Evolutionary conservation across 2,797 vertebrate species (phyloP), one percentile per base, ranked within the genome.

Genomic region (Acropternis orthonyx): DNA sequence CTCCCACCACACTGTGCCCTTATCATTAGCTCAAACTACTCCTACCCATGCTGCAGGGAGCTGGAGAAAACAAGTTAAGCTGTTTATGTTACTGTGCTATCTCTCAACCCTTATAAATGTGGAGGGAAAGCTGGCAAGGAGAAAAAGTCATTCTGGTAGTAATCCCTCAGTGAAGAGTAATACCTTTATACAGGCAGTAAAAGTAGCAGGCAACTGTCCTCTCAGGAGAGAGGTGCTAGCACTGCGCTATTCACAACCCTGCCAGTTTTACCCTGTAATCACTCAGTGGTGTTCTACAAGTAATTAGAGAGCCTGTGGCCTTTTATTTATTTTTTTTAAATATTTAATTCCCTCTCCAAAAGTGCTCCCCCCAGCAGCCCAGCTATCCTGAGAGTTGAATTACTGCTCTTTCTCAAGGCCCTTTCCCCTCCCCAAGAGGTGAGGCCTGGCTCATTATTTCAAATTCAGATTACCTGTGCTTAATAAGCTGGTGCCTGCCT

Each of bases 321-420:
- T 75, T 71, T 61, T 44, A 63, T 36, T 87, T n/a, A n/a, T n/a
- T n/a, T 91, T 78, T 94, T 90, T 93, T 89, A 36, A 86, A 92
- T 88, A 95, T 82, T 95, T 83, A 66, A 89, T 88, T 78, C 6
- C 8, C 13, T 73, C 37, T 19, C 36, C 15, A 37, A 20, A 49
- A 20, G 32, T 19, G 41, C n/a, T 81, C 41, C 82, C 36, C 20
- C 14, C 46, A 84, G 59, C 32, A 84, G 48, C 15, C 24, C 66
- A 67, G 34, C 34, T 68, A 16, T 24, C 26, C 55, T 84, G 22
- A 20, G 22, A 72, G 56, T 11, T 43, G 36, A 59, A 36, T 73
- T 71, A 73, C 24, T 61, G 14, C 3, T 77, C 36, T 76, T 92
- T 61, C 62, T 78, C 48, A 63, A 63, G 14, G 26, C 11, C 12